Percentiles rank a stretch among this genome's conserved stretches.
Evolutionary conservation across 2,113 vertebrate species (phyloP).

Genomic region (Rutilus rutilus): DNA sequence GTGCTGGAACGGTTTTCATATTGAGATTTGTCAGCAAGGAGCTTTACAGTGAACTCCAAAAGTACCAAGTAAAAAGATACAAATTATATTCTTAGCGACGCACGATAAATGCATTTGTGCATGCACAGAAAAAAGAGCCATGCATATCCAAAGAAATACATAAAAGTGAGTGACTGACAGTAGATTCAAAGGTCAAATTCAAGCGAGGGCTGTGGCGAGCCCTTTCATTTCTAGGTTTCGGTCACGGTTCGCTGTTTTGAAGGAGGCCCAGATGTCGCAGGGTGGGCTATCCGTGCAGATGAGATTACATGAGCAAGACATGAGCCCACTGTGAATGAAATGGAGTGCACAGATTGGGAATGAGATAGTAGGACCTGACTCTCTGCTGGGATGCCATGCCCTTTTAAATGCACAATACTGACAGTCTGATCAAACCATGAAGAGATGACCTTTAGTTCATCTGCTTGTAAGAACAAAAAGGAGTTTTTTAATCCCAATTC

Average conservation of each 20-base stretch:
- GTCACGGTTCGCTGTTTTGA: constrained; percentile 32
- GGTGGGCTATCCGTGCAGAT: constrained; percentile 22
- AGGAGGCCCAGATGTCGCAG: constrained; percentile 24
- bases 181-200: neutral
- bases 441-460: constrained; percentile 58
- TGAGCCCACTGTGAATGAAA: constrained; percentile 41
- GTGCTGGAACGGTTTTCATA: constrained; percentile 37
- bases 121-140: neutral
- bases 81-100: neutral
- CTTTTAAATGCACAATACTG: constrained; percentile 57
- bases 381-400: constrained; percentile 54
- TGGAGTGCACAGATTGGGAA: constrained; percentile 46
- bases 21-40: constrained; percentile 38
- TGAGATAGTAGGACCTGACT: constrained; percentile 20
- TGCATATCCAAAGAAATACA: neutral
- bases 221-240: neutral
- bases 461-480: constrained; percentile 51
- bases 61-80: neutral
- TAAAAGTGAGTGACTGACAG: neutral
- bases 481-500: constrained; percentile 29
- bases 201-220: neutral
- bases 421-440: constrained; percentile 52
- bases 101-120: neutral
- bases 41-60: neutral
- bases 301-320: constrained; percentile 41